phyloP scores from a whole-genome alignment of 2,797 vertebrate species.

The Acipenser transmontanus region DNA sequence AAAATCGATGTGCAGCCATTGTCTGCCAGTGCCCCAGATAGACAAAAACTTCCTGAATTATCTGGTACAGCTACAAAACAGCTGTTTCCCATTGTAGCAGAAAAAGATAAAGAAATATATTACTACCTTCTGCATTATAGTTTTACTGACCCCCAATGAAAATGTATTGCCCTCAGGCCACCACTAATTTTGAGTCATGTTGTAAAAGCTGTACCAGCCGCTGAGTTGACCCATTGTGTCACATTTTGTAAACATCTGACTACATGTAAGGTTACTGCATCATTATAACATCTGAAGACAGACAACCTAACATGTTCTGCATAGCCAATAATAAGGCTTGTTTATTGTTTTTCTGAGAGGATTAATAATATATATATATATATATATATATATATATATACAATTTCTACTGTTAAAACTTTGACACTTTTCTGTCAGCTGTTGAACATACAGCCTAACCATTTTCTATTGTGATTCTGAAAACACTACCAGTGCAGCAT shows the following conservation, averaged over 20 bases:
- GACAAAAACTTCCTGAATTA: conserved; percentile 69
- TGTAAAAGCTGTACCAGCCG: conserved; percentile 43
- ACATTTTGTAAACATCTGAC: conserved; percentile 37
- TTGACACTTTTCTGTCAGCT: too few relatives aligned
- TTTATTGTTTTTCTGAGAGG: too few relatives aligned
- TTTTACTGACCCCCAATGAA: conserved; percentile 57
- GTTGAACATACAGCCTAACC: too few relatives aligned
- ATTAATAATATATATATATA: too few relatives aligned
- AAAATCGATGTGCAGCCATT: conserved; percentile 74
- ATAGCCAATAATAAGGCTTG: not conserved
- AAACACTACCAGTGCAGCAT: too few relatives aligned
- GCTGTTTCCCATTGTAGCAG: conserved; percentile 67
- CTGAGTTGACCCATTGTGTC: conserved; percentile 48
- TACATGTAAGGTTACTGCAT: conserved; percentile 42
- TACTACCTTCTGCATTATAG: conserved; percentile 46
- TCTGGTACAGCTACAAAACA: conserved; percentile 68
- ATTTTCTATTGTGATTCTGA: too few relatives aligned
- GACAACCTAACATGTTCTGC: not conserved
- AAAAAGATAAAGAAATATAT: conserved; percentile 73
- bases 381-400: too few relatives aligned
- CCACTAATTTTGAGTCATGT: conserved; percentile 50
- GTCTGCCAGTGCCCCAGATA: conserved; percentile 57
- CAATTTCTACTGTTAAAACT: too few relatives aligned
- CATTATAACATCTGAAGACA: conserved; percentile 37
- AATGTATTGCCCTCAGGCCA: conserved; percentile 54